These are phyloP conservation scores for Chrysina gloriosa DNA, from an alignment of 2,888 invertebrate species.

Conservation along the genomic window DNA sequence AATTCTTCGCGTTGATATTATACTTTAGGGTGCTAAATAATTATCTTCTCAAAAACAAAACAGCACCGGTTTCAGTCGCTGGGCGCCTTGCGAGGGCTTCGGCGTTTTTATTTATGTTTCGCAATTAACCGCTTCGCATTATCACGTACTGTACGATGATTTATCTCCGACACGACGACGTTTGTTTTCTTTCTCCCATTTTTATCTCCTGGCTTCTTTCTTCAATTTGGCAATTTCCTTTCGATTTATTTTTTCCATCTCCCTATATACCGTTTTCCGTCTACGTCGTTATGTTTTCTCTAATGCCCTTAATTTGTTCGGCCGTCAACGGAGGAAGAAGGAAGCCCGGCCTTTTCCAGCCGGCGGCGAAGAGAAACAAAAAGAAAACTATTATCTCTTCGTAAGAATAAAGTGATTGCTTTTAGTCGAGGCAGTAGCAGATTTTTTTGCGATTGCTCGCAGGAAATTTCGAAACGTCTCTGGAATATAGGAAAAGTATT, in stretches of 20 bases:
- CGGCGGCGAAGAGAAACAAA: slow-evolving; percentile 27
- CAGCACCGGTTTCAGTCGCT: too few relatives aligned
- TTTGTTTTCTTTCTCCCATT: slow-evolving; percentile 4
- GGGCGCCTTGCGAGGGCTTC: too few relatives aligned
- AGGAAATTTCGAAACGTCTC: slow-evolving; percentile 1
- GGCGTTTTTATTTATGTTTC: slow-evolving; percentile 15
- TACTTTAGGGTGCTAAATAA: too few relatives aligned
- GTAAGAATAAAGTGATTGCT: slow-evolving; percentile 39
- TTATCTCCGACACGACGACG: not conserved
- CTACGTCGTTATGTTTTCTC: slow-evolving; percentile 34
- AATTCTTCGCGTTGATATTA: too few relatives aligned
- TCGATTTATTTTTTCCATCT: slow-evolving; percentile 36
- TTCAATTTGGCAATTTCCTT: slow-evolving; percentile 29
- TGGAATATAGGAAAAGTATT: too few relatives aligned
- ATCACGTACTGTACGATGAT: slow-evolving; percentile 21
- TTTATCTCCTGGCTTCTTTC: not conserved
- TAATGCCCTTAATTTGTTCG: slow-evolving; percentile 40
- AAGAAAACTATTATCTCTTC: slow-evolving; percentile 37
- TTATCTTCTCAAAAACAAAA: too few relatives aligned
- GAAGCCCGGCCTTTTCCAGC: slow-evolving; percentile 13
- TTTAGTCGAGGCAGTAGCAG: slow-evolving; percentile 18
- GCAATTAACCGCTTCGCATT: slow-evolving; percentile 20
- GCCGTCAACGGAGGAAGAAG: slow-evolving; percentile 27
- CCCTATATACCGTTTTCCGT: slow-evolving; percentile 15
- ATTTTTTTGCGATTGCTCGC: slow-evolving; percentile 12